Base-by-base conservation (phyloP, 2,113 vertebrate species). In the Ia io region DNA sequence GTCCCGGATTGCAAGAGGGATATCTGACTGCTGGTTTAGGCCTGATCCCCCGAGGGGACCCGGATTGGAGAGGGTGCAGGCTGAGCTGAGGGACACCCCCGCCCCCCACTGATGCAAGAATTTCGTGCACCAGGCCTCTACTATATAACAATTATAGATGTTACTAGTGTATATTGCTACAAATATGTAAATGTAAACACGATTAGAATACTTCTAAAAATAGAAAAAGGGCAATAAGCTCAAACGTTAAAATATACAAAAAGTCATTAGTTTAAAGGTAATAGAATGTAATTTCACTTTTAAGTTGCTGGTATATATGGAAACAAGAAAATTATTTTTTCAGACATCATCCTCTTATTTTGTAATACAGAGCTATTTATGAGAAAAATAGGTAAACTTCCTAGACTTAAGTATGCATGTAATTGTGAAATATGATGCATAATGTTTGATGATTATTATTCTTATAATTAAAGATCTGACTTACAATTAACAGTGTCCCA, bases 231-330 rank as follows among this genome's bases (percentile, higher is more conserved):
- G 14, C 49, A 93, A 22, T 82, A 37, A 10, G 61, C 28, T 20
- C 0, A 92, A 85, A 11, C 89, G 25, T 40, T 86, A 17, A 95
- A 95, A 92, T 35, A 3, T 37, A 90, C 71, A 44, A 80, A 84
- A 80, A 83, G 1, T 90, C n/a, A 4, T 18, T 28, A 11, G 95
- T 93, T 94, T 95, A 79, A 95, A 97, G 76, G 0, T 85, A 70
- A 92, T 96, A 77, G 63, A 74, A 74, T 32, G 23, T 88, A 96
- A 95, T 44, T 37, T 1, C 87, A 37, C 47, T 88, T 96, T 95
- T 91, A 97, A 91, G 87, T 90, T 93, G 78, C 37, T 78, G 40
- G 69, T 93, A 95, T 94, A 85, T 83, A 90, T 79, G 56, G 53
- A 96, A 95, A 84, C 65, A 86, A 94, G 9, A 32, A 96, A 92